A percentile compares a stretch with the other conserved stretches of the same genome.
Evolutionary conservation across 2,888 invertebrate species (phyloP).

Genomic region (Andrena hattorfiana): DNA sequence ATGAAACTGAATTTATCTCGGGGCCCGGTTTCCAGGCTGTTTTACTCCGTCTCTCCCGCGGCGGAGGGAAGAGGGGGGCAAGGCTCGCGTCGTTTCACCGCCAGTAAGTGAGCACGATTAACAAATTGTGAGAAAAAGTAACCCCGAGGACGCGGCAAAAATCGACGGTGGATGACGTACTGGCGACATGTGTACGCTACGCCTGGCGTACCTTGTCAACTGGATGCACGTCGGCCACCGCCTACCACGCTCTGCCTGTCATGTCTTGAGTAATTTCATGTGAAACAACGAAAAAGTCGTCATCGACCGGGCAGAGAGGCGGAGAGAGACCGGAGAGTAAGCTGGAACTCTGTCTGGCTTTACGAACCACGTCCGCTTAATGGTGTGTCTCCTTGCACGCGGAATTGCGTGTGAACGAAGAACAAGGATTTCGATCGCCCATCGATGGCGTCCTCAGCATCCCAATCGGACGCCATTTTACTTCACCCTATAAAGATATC

Average conservation of each 20-base stretch:
- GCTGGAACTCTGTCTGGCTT: conserved; percentile 15
- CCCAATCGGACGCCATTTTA: too few species aligned
- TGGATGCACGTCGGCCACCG: conserved; percentile 47
- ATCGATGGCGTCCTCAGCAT: too few species aligned
- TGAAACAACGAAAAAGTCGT: conserved; percentile 50
- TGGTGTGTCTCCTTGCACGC: conserved; percentile 15
- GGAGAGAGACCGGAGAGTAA: conserved; percentile 12
- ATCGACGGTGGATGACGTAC: conserved; percentile 54
- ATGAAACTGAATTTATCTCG: conserved; percentile 81
- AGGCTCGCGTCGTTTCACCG: conserved; percentile 31
- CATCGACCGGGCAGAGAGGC: conserved; percentile 1
- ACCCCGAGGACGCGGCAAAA: conserved; percentile 67
- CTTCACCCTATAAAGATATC: too few species aligned
- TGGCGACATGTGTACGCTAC: conserved; percentile 59
- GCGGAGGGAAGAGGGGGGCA: neutral
- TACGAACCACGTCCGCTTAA: conserved; percentile 14
- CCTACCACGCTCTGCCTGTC: conserved; percentile 55
- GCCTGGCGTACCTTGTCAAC: conserved; percentile 55
- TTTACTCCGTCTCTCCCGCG: conserved; percentile 28
- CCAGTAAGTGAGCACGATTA: conserved; percentile 76
- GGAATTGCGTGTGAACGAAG: conserved; percentile 1
- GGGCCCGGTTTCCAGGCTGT: conserved; percentile 56
- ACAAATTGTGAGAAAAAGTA: conserved; percentile 82
- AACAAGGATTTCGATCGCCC: conserved; percentile 8
- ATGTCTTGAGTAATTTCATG: conserved; percentile 59